Evolutionary conservation across 2,797 vertebrate species (phyloP).

Genomic region (Apogon talboti): DNA sequence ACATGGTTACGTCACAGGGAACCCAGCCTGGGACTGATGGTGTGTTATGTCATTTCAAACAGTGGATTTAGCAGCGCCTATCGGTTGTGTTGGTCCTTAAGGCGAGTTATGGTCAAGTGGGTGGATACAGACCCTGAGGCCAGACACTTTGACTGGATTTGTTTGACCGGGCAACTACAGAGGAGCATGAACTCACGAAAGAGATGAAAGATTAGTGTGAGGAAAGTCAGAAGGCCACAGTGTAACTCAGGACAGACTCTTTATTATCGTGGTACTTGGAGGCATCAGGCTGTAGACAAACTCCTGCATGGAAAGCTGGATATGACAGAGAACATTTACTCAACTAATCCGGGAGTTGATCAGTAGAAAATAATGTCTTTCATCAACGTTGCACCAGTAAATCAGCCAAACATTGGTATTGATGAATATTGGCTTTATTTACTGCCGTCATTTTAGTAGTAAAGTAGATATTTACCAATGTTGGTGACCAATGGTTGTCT

Average conservation of each 20-base stretch:
- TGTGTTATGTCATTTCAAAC: slow-evolving; percentile 49
- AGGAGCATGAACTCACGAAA: slow-evolving; percentile 38
- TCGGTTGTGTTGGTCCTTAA: slow-evolving; percentile 5
- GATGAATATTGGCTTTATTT: no score
- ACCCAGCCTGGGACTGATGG: slow-evolving; percentile 13
- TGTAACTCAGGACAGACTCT: slow-evolving; percentile 19
- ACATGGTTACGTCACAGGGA: slow-evolving; percentile 53
- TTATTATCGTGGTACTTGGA: slow-evolving; percentile 2
- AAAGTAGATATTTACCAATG: no score
- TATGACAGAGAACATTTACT: neutral
- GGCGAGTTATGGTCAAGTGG: slow-evolving; percentile 6
- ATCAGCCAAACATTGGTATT: no score
- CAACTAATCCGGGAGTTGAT: no score
- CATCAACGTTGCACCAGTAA: no score
- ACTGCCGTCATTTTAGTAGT: no score
- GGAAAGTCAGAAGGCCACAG: slow-evolving; percentile 31
- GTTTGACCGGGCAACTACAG: slow-evolving; percentile 26
- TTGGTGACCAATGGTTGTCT: no score
- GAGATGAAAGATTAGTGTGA: slow-evolving; percentile 32
- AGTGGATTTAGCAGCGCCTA: slow-evolving; percentile 22
- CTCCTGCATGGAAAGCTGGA: no score
- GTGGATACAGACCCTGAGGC: neutral
- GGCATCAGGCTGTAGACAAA: slow-evolving; percentile 3
- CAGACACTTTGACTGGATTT: slow-evolving; percentile 45
- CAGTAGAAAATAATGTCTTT: no score